These are phyloP conservation scores for Eumerus sabulonum DNA, from an alignment of 2,888 invertebrate genomes.

Conservation along the genomic window DNA sequence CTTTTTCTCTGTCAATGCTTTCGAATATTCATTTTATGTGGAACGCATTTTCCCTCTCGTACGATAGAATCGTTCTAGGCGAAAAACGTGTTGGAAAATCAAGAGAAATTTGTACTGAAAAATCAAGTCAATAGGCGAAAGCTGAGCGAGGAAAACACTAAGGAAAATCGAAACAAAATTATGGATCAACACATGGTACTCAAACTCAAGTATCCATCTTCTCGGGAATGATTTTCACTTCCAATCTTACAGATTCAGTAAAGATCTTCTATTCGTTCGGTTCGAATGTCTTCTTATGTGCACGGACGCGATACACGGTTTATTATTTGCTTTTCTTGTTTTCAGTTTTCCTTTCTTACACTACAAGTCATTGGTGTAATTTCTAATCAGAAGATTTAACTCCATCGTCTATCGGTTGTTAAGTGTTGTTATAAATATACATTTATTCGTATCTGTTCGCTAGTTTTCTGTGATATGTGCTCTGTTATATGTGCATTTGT, in stretches of 20 bases:
- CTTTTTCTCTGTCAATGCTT: too few species aligned
- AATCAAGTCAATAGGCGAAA: constrained; percentile 11
- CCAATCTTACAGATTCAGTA: constrained; percentile 73
- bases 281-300: constrained; percentile 76
- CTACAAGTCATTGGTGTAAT: too few species aligned
- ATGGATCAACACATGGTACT: constrained; percentile 68
- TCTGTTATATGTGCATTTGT: constrained; percentile 12
- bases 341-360: neutral
- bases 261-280: constrained; percentile 77
- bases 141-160: constrained; percentile 19
- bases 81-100: constrained; percentile 27
- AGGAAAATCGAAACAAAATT: constrained; percentile 51
- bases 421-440: constrained; percentile 20
- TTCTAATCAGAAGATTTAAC: too few species aligned
- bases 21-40: constrained; percentile 15
- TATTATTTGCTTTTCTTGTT: constrained; percentile 28
- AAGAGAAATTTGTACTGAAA: constrained; percentile 3
- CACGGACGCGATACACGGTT: constrained; percentile 37
- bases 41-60: constrained; percentile 54
- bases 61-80: too few species aligned
- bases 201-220: constrained; percentile 67
- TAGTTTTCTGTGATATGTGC: too few species aligned
- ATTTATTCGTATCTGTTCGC: constrained; percentile 2
- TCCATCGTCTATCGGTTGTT: constrained; percentile 13
- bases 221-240: constrained; percentile 64